phyloP scores from a whole-genome alignment of 1,140 invertebrate genomes.

The Zaprionus nigranus region DNA sequence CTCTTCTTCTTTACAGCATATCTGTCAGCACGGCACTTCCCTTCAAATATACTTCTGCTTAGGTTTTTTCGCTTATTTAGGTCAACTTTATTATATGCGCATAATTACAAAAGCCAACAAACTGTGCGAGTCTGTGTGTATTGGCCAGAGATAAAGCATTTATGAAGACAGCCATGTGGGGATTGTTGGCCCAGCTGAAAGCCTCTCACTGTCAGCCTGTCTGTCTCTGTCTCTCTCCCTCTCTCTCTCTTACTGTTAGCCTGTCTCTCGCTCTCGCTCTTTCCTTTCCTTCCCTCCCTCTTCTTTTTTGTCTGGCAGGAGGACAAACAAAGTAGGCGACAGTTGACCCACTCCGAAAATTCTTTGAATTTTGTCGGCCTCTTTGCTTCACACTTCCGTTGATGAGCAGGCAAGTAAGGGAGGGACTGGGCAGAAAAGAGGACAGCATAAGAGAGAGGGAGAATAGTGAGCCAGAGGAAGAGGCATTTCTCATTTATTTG shows the following conservation, averaged over 20 bases:
- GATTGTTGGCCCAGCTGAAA: conserved; percentile 42
- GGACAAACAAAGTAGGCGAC: conserved; percentile 46
- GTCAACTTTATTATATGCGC: conserved; percentile 80
- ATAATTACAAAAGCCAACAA: conserved; percentile 80
- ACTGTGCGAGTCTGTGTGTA: conserved; percentile 52
- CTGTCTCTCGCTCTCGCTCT: neutral
- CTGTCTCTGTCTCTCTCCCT: neutral
- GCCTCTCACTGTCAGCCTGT: neutral
- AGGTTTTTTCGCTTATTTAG: conserved; percentile 59
- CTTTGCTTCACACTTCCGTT: conserved; percentile 36
- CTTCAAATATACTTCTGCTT: neutral
- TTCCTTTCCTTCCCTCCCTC: neutral
- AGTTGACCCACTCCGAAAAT: conserved; percentile 4
- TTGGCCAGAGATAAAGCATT: conserved; percentile 76
- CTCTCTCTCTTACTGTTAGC: neutral
- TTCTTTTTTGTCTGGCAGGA: conserved; percentile 10
- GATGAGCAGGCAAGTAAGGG: neutral
- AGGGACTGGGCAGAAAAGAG: neutral
- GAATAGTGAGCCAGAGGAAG: neutral
- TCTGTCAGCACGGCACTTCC: neutral
- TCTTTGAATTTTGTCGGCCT: conserved; percentile 21
- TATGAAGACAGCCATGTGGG: conserved; percentile 76
- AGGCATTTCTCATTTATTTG: conserved; percentile 72
- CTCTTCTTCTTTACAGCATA: neutral
- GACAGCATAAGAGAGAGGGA: too few species aligned